Evolutionary conservation across 2,113 vertebrate genomes (phyloP).

Genomic region (Carollia perspicillata): DNA sequence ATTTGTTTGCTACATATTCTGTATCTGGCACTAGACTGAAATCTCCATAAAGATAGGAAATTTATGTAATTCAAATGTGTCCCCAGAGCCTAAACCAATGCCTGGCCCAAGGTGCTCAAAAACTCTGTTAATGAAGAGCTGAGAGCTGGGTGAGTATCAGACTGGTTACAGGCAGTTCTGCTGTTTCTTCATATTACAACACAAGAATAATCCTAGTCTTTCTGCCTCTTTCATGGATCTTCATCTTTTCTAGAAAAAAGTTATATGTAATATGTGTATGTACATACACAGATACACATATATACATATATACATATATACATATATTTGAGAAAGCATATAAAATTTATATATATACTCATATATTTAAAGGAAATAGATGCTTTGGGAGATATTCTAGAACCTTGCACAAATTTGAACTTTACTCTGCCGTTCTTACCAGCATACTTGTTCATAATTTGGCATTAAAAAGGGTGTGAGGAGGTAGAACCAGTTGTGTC

Average conservation of each 20-base stretch:
- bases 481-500: neutral
- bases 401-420: neutral
- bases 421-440: neutral
- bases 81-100: neutral
- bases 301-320: neutral
- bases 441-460: neutral
- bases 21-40: fast-evolving
- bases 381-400: neutral
- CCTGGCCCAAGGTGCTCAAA: neutral
- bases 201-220: neutral
- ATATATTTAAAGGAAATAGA: neutral
- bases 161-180: neutral
- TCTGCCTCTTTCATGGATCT: neutral
- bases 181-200: too few species aligned
- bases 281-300: too few species aligned
- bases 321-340: neutral
- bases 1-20: neutral
- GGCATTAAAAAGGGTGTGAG: constrained; percentile 12
- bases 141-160: neutral
- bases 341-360: neutral
- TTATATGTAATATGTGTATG: neutral
- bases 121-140: neutral
- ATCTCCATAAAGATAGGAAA: neutral
- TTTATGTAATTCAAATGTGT: neutral
- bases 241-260: neutral